phyloP scores from a whole-genome alignment of 2,888 invertebrate genomes.

The Homarus gammarus region DNA sequence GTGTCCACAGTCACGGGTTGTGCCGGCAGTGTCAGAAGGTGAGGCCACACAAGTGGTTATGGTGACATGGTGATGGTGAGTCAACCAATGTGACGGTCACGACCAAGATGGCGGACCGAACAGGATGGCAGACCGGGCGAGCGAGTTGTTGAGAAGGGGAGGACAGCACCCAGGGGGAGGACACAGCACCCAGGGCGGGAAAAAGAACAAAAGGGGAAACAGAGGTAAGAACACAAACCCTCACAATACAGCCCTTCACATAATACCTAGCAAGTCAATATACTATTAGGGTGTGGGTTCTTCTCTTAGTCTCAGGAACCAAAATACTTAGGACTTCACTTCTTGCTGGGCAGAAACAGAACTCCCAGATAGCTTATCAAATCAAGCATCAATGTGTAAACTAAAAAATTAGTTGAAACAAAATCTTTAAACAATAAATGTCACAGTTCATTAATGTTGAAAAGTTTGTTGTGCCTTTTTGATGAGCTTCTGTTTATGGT shows the following conservation, averaged over 20 bases:
- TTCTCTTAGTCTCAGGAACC: conserved; percentile 25
- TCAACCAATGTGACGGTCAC: conserved; percentile 41
- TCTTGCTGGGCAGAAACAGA: conserved; percentile 46
- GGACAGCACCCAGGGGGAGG: conserved; percentile 68
- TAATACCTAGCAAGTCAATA: conserved; percentile 57
- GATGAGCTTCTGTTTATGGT: conserved; percentile 46
- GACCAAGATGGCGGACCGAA: conserved; percentile 56
- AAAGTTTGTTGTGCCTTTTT: background rate
- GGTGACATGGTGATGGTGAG: conserved; percentile 55
- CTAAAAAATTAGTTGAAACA: background rate
- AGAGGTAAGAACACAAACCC: conserved; percentile 61
- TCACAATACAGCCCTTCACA: conserved; percentile 53
- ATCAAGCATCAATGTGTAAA: conserved; percentile 17
- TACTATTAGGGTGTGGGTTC: conserved; percentile 33
- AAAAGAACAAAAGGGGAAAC: conserved; percentile 62
- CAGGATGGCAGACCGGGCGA: conserved; percentile 57
- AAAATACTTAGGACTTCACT: conserved; percentile 25
- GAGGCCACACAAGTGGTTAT: conserved; percentile 59
- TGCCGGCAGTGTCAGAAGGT: conserved; percentile 60
- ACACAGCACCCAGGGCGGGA: conserved; percentile 70
- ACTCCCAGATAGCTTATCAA: conserved; percentile 50
- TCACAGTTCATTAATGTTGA: too few species aligned
- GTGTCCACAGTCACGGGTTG: conserved; percentile 65
- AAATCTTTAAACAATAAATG: background rate
- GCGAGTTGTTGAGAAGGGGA: conserved; percentile 66